A percentile compares a stretch with the other conserved stretches of the same genome.
phyloP scores from a whole-genome alignment of 2,113 vertebrate species.

The Trichechus manatus region DNA sequence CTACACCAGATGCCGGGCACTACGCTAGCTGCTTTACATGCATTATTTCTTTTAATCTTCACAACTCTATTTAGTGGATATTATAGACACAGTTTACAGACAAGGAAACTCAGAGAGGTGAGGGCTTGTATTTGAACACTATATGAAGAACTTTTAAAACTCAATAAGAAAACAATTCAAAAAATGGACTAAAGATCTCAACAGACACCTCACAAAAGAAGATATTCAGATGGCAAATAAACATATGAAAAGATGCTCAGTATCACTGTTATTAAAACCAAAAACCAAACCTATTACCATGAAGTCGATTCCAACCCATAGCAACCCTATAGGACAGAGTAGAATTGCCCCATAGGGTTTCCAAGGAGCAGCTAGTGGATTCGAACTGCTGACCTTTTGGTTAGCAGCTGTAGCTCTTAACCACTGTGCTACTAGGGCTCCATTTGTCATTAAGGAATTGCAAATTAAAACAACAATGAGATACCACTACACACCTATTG shows the following conservation, averaged over 20 bases:
- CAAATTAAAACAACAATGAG: background rate
- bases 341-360: too few relatives aligned
- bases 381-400: too few relatives aligned
- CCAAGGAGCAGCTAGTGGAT: too few relatives aligned
- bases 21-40: too few relatives aligned
- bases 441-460: background rate
- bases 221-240: background rate
- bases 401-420: too few relatives aligned
- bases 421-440: too few relatives aligned
- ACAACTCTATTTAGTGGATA: background rate
- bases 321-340: too few relatives aligned
- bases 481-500: background rate
- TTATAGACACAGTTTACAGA: background rate
- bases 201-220: too few relatives aligned
- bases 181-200: background rate
- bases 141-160: background rate
- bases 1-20: background rate
- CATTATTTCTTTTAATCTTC: too few relatives aligned
- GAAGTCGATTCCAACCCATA: too few relatives aligned
- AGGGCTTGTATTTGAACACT: background rate
- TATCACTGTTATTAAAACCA: too few relatives aligned
- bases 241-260: background rate
- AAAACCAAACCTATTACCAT: too few relatives aligned
- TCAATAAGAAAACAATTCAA: background rate
- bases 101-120: background rate